These are phyloP conservation scores for Nomada hirtipes DNA, from an alignment of 2,888 invertebrate species.

Conservation along the genomic window DNA sequence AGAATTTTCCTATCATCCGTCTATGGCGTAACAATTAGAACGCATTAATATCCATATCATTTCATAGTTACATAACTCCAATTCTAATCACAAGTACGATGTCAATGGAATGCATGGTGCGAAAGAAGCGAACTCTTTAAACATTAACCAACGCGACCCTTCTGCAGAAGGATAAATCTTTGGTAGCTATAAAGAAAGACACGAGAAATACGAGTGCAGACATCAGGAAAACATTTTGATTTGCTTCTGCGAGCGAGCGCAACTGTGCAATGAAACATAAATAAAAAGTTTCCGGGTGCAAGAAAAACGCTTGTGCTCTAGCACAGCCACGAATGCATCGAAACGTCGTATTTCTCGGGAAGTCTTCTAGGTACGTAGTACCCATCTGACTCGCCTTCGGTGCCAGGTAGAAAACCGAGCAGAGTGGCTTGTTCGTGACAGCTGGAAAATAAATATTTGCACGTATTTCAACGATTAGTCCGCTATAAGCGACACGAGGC, in stretches of 20 bases:
- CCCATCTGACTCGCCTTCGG: slow-evolving; percentile 53
- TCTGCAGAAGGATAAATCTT: no score
- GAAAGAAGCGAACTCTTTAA: neutral
- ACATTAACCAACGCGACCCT: neutral
- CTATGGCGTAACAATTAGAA: neutral
- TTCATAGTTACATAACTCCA: no score
- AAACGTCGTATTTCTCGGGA: slow-evolving; percentile 70
- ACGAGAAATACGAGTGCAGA: no score
- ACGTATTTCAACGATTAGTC: slow-evolving; percentile 79
- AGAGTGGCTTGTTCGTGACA: slow-evolving; percentile 75
- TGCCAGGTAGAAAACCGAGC: slow-evolving; percentile 58
- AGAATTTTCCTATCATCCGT: neutral
- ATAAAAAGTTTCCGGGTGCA: neutral
- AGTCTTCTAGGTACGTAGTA: slow-evolving; percentile 59
- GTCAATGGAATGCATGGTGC: neutral
- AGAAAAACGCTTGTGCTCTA: no score
- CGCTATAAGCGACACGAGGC: slow-evolving; percentile 70
- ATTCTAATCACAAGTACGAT: neutral
- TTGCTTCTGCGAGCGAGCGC: no score
- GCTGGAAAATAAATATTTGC: slow-evolving; percentile 78
- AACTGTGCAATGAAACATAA: neutral
- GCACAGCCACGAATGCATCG: no score
- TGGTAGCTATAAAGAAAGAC: no score
- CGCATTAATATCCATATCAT: neutral
- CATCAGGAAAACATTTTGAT: no score